phyloP scores from a whole-genome alignment of 2,888 invertebrate species.

The Linnaemya tessellans region DNA sequence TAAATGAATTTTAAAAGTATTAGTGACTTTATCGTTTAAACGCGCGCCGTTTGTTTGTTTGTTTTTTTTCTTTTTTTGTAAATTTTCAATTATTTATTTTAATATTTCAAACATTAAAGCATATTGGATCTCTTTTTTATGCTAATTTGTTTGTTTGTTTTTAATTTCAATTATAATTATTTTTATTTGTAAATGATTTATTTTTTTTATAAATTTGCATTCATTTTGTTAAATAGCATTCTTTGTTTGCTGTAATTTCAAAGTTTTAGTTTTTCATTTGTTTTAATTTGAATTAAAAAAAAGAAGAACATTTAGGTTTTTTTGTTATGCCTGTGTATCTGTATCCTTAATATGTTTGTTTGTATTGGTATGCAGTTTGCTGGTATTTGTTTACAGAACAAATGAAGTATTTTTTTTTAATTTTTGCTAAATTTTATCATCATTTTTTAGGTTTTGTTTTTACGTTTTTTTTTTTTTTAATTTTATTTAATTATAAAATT shows the following conservation, averaged over 20 bases:
- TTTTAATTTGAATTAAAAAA: slow-evolving; percentile 4
- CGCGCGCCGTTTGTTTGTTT: slow-evolving; percentile 5
- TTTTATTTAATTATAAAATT: slow-evolving; percentile 62
- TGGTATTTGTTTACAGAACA: slow-evolving; percentile 49
- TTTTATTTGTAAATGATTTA: slow-evolving; percentile 8
- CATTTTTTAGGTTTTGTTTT: slow-evolving; percentile 19
- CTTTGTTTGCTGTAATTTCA: slow-evolving; percentile 21
- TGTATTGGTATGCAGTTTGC: slow-evolving; percentile 36
- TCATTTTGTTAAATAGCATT: slow-evolving; percentile 24
- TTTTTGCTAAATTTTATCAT: slow-evolving; percentile 53
- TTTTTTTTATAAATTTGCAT: slow-evolving; percentile 11
- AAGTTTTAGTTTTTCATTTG: background rate
- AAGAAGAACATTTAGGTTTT: slow-evolving; percentile 48
- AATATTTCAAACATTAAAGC: slow-evolving; percentile 60
- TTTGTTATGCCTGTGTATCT: background rate
- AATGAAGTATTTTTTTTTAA: slow-evolving; percentile 36
- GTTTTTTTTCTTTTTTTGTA: slow-evolving; percentile 10
- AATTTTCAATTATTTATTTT: slow-evolving; percentile 47
- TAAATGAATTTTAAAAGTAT: background rate
- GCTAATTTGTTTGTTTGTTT: slow-evolving; percentile 26
- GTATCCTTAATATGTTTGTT: slow-evolving; percentile 4
- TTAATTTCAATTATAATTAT: slow-evolving; percentile 38
- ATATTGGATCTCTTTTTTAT: slow-evolving; percentile 48
- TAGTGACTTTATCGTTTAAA: background rate
- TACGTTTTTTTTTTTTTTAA: slow-evolving; percentile 30